Percentiles rank a stretch among this genome's conserved stretches.
Conservation (phyloP, 2,888 invertebrate species). For the Tolmerus cingulatus region DNA sequence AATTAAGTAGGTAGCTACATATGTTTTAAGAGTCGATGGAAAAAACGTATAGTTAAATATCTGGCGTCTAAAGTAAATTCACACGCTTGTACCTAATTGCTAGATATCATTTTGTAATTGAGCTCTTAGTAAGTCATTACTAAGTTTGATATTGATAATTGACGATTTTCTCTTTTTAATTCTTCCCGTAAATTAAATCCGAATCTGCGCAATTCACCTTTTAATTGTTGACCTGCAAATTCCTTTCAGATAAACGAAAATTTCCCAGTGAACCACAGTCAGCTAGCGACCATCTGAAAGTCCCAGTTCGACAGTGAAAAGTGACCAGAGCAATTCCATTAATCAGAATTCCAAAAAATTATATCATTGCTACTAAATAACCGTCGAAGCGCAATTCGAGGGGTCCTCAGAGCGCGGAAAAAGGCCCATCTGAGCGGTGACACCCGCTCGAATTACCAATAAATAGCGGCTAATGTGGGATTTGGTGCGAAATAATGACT, state of each 20-base stretch:
- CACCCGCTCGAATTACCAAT: neutral
- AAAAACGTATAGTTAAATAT: neutral
- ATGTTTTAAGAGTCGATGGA: neutral
- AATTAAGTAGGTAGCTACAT: neutral
- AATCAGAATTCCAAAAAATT: slow-evolving; percentile 5
- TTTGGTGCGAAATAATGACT: neutral
- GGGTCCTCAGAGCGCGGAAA: neutral
- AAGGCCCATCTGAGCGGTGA: neutral
- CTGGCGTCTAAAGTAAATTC: neutral
- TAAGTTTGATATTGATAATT: neutral
- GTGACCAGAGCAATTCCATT: neutral
- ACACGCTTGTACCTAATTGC: neutral
- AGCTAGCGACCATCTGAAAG: neutral
- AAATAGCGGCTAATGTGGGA: neutral
- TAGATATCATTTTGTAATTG: neutral
- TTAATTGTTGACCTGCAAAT: neutral
- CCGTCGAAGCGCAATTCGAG: neutral
- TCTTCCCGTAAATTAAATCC: neutral
- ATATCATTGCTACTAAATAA: neutral
- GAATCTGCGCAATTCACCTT: neutral
- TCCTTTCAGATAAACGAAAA: neutral
- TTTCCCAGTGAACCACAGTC: neutral
- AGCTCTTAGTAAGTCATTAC: neutral
- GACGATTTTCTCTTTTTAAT: neutral
- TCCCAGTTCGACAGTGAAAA: neutral